Evolutionary conservation across 2,113 vertebrate genomes (phyloP).

Genomic region (Xenopus laevis): DNA sequence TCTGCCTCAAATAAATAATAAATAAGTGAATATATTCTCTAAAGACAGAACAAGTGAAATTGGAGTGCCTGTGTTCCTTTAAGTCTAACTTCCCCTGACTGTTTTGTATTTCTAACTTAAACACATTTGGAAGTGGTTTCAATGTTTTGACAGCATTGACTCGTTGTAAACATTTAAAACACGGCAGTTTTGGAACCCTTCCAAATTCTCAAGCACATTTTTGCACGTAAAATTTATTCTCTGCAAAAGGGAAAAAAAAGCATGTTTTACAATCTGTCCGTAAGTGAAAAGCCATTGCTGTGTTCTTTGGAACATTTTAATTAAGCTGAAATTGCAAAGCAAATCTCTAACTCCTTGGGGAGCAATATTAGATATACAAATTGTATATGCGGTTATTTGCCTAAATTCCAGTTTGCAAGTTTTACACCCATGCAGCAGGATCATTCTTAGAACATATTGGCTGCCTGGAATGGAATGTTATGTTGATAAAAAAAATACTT

Average conservation of each 20-base stretch:
- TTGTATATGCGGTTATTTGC: constrained; percentile 42
- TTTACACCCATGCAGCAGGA: constrained; percentile 11
- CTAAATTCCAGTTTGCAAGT: constrained; percentile 44
- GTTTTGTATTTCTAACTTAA: constrained; percentile 17
- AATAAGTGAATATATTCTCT: no score
- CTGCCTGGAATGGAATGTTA: constrained; percentile 8
- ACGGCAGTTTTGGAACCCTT: constrained; percentile 24
- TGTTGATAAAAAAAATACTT: constrained; percentile 27
- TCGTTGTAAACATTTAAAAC: constrained; percentile 28
- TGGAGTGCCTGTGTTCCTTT: not conserved
- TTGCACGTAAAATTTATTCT: constrained; percentile 48
- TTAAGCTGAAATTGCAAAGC: constrained; percentile 44
- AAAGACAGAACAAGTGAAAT: no score
- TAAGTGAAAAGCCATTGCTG: constrained; percentile 35
- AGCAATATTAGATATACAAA: constrained; percentile 36
- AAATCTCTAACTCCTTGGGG: constrained; percentile 32
- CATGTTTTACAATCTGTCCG: constrained; percentile 54
- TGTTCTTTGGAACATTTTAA: constrained; percentile 42
- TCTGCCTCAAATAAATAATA: no score
- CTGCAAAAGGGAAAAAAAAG: constrained; percentile 32
- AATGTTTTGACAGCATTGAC: constrained; percentile 16
- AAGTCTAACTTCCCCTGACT: not conserved
- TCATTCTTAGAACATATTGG: constrained; percentile 33
- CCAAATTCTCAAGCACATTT: constrained; percentile 32
- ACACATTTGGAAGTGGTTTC: constrained; percentile 17